phyloP scores from a whole-genome alignment of 2,888 invertebrate species.

The Amblyjoppa proteus region DNA sequence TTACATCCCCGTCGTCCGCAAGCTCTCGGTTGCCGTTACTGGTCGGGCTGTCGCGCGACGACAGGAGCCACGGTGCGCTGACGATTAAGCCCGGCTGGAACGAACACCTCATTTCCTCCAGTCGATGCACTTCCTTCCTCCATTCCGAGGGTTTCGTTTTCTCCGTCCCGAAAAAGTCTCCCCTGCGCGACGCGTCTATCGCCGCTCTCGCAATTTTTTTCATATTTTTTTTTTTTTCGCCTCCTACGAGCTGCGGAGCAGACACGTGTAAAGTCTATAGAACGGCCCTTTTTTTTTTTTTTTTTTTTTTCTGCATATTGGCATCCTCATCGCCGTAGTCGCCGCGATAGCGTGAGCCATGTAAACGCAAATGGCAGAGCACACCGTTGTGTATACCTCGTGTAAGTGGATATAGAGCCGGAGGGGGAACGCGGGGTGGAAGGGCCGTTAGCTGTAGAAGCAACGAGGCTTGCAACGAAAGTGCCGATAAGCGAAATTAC shows the following conservation, averaged over 20 bases:
- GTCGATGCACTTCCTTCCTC: slow-evolving; percentile 78
- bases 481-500: slow-evolving; percentile 62
- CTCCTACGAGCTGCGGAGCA: not conserved
- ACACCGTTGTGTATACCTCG: slow-evolving; percentile 15
- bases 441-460: slow-evolving; percentile 9
- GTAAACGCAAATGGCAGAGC: slow-evolving; percentile 13
- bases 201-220: not conserved
- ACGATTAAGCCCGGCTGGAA: slow-evolving; percentile 72
- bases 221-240: not conserved
- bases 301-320: slow-evolving; percentile 15
- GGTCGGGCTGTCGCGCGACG: slow-evolving; percentile 4
- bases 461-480: slow-evolving; percentile 44
- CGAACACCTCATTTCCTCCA: slow-evolving; percentile 76
- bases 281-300: not conserved
- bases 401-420: slow-evolving; percentile 21
- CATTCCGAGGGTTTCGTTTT: slow-evolving; percentile 69
- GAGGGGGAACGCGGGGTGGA: not conserved
- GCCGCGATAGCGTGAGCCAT: not conserved
- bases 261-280: not conserved
- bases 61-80: slow-evolving; percentile 16
- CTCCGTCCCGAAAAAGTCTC: slow-evolving; percentile 34
- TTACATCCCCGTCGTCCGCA: not conserved
- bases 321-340: not conserved
- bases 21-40: slow-evolving; percentile 12
- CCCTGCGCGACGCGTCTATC: not conserved